phyloP scores from a whole-genome alignment of 2,888 invertebrate species.

The Aquatica leii region DNA sequence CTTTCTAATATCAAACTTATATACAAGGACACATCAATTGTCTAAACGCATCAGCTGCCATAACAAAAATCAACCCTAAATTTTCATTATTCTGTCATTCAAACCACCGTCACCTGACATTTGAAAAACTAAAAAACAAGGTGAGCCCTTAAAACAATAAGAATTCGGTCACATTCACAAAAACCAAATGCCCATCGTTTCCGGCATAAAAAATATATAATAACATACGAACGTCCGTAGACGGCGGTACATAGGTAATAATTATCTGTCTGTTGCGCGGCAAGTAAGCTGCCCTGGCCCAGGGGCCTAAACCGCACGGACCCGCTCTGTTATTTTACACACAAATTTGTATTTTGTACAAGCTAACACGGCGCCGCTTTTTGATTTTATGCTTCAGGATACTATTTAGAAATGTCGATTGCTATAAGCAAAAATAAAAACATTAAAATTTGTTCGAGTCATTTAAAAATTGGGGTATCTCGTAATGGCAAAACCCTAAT shows the following conservation, averaged over 20 bases:
- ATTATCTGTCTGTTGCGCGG: conserved; percentile 54
- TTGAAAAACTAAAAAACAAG: conserved; percentile 30
- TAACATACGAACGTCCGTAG: conserved; percentile 56
- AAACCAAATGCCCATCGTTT: conserved; percentile 54
- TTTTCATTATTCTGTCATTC: conserved; percentile 1
- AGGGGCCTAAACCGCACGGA: conserved; percentile 43
- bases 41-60: background rate
- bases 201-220: conserved; percentile 62
- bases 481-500: background rate
- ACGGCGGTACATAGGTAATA: conserved; percentile 55
- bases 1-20: no score
- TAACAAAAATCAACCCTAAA: conserved; percentile 4
- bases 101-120: conserved; percentile 28
- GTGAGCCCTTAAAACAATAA: conserved; percentile 47
- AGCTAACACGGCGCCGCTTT: conserved; percentile 43
- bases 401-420: conserved; percentile 19
- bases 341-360: conserved; percentile 52
- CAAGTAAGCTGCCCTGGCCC: conserved; percentile 52
- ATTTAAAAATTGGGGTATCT: conserved; percentile 10
- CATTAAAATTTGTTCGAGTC: background rate
- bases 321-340: conserved; percentile 57
- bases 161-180: conserved; percentile 49
- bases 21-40: conserved; percentile 4
- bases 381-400: conserved; percentile 18
- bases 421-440: conserved; percentile 6